A percentile compares a stretch with the other conserved stretches of the same genome.
phyloP scores from a whole-genome alignment of 1,140 invertebrate genomes.

The Heliconius hewitsoni region DNA sequence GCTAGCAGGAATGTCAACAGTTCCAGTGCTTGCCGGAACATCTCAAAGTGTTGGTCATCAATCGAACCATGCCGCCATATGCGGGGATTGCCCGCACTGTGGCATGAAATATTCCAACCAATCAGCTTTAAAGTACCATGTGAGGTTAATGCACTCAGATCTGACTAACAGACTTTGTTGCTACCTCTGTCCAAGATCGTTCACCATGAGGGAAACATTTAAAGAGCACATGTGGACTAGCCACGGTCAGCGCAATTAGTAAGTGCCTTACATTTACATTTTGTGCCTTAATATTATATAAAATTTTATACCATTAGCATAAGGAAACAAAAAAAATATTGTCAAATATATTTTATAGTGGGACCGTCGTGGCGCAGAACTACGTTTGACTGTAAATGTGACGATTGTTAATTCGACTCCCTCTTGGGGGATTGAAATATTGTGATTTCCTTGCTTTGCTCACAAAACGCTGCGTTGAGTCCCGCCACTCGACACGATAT shows the following conservation, averaged over 20 bases:
- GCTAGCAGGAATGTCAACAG: slow-evolving; percentile 69
- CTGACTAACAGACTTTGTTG: slow-evolving; percentile 84
- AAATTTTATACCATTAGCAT: slow-evolving; percentile 32
- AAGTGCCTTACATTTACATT: slow-evolving; percentile 53
- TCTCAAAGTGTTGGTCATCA: slow-evolving; percentile 67
- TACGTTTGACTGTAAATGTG: no score
- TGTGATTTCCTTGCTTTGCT: no score
- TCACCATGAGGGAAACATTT: slow-evolving; percentile 84
- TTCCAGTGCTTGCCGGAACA: slow-evolving; percentile 56
- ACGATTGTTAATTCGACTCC: no score
- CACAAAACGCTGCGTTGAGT: no score
- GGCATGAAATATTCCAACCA: slow-evolving; percentile 85
- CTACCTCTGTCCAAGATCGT: slow-evolving; percentile 84
- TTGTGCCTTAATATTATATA: slow-evolving; percentile 52
- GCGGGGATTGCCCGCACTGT: slow-evolving; percentile 85
- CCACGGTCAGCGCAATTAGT: slow-evolving; percentile 83
- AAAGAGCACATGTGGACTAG: slow-evolving; percentile 85
- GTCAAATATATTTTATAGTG: neutral
- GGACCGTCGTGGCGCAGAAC: no score
- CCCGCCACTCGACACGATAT: no score
- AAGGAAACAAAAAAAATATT: slow-evolving; percentile 13
- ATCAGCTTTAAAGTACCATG: slow-evolving; percentile 86
- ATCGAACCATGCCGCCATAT: slow-evolving; percentile 82
- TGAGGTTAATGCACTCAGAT: slow-evolving; percentile 86
- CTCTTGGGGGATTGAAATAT: no score